Evolutionary conservation across 2,888 invertebrate genomes (phyloP), one percentile per base, ranked within the genome.

Genomic region (Ennomos fuscantarius): DNA sequence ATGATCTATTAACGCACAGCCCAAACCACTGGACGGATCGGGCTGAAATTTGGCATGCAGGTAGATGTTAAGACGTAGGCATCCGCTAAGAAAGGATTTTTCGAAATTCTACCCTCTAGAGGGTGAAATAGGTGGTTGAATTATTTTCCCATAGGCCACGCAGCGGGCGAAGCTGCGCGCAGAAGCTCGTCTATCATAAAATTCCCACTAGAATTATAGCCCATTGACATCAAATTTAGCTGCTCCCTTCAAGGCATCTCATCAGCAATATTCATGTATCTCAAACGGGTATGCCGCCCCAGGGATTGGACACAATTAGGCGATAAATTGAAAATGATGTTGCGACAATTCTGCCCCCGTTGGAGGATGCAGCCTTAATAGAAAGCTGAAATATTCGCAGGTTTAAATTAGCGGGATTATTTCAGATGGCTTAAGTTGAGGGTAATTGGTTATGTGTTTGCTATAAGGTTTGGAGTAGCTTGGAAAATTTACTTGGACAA

Each of bases 311-410:
- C 58, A 69, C 72, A 76, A 79, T 80, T 76, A 75, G 69, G 65
- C 62, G 68, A 65, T 65, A 72, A 79, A 80, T 80, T 79, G 76
- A 78, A 78, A 76, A 76, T 72, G 74, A 73, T 73, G 69, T 70
- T 66, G 62, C 66, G 57, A 58, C 63, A 65, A 64, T 62, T 58
- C 47, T 9, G 11, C 33, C 54, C 35, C 24, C 46, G 24, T 11
- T 34, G 39, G n/a, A 43, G 43, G 39, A 55, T 55, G 55, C 55
- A 55, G 48, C 47, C 37, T 35, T 53, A 46, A 40, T 34, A 32
- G 12, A 40, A 10, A 13, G 11, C n/a, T 47, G 32, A 42, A 42
- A 48, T 55, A 55, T 48, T 55, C 37, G 55, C 12, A 15, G 32
- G 37, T 35, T 37, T 11, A 42, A 47, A 46, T 53, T 53, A 47